A percentile compares a stretch with the other conserved stretches of the same genome.
Evolutionary conservation across 2,888 invertebrate species (phyloP).

Genomic region (Chelonus formosanus): DNA sequence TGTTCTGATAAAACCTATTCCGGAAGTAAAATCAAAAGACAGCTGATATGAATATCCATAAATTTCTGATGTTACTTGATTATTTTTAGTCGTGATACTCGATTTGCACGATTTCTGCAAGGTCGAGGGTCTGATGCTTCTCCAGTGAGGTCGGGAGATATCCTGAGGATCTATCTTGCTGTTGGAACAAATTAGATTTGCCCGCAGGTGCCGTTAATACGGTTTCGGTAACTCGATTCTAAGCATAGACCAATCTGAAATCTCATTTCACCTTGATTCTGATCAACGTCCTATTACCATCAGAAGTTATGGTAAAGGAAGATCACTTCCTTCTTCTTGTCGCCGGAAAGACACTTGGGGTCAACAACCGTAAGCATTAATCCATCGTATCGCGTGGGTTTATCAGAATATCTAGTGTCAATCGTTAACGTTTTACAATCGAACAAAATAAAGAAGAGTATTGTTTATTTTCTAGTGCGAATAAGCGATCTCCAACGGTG

Average conservation of each 20-base stretch:
- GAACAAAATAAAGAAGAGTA: not conserved
- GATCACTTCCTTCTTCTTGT: slow-evolving; percentile 3
- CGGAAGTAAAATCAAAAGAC: slow-evolving; percentile 1
- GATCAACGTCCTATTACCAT: slow-evolving; percentile 43
- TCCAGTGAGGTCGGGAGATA: slow-evolving; percentile 16
- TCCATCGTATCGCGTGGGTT: slow-evolving; percentile 4
- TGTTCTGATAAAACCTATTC: slow-evolving; percentile 6
- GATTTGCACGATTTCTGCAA: slow-evolving; percentile 33
- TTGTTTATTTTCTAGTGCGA: slow-evolving; percentile 14
- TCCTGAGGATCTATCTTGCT: slow-evolving; percentile 29
- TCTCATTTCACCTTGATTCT: slow-evolving; percentile 39
- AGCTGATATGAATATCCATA: slow-evolving; percentile 22
- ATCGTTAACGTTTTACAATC: not conserved
- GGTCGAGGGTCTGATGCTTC: slow-evolving; percentile 31
- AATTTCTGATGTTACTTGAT: slow-evolving; percentile 16
- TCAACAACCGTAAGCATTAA: slow-evolving; percentile 40
- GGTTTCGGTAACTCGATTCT: slow-evolving; percentile 44
- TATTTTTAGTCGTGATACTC: slow-evolving; percentile 27
- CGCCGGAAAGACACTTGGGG: slow-evolving; percentile 36
- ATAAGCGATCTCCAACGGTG: slow-evolving; percentile 13
- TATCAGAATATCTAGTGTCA: slow-evolving; percentile 9
- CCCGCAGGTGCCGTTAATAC: slow-evolving; percentile 46
- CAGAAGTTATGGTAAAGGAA: slow-evolving; percentile 36
- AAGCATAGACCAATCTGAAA: slow-evolving; percentile 39
- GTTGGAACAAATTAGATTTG: slow-evolving; percentile 43